Evolutionary conservation across 2,888 invertebrate species (phyloP).

Genomic region (Mesochorus sp.): DNA sequence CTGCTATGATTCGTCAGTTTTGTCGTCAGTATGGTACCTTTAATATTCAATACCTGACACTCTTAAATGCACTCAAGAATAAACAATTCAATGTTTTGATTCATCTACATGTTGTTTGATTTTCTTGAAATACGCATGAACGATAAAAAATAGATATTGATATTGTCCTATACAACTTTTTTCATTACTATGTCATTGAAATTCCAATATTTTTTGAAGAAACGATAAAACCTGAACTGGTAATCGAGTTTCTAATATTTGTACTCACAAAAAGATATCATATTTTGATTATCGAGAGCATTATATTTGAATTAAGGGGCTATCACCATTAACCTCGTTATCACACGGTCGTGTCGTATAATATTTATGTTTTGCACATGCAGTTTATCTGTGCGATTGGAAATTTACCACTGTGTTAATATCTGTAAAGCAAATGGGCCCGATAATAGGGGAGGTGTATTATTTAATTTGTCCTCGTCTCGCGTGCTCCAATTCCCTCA

Average conservation of each 20-base stretch:
- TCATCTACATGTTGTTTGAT: too few species aligned
- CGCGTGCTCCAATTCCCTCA: not conserved
- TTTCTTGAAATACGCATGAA: too few species aligned
- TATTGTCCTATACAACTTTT: too few species aligned
- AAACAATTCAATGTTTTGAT: too few species aligned
- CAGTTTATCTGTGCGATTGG: conserved; percentile 59
- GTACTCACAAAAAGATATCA: not conserved
- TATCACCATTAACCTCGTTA: conserved; percentile 67
- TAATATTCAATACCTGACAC: too few species aligned
- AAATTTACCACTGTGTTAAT: conserved; percentile 59
- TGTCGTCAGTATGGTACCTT: too few species aligned
- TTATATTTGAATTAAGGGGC: conserved; percentile 62
- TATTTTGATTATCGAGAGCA: conserved; percentile 46
- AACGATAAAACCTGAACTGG: not conserved
- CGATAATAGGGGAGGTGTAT: not conserved
- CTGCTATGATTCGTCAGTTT: too few species aligned
- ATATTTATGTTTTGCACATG: conserved; percentile 52
- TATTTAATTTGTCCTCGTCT: conserved; percentile 22
- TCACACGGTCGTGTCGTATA: conserved; percentile 43
- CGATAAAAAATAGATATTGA: too few species aligned
- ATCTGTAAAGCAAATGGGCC: not conserved
- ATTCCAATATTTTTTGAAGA: too few species aligned
- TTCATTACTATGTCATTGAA: too few species aligned
- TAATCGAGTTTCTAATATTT: conserved; percentile 6
- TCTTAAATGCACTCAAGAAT: too few species aligned